Percentiles rank a stretch among this genome's conserved stretches.
Conservation (phyloP, 1,140 invertebrate genomes). For the Atta texana region DNA sequence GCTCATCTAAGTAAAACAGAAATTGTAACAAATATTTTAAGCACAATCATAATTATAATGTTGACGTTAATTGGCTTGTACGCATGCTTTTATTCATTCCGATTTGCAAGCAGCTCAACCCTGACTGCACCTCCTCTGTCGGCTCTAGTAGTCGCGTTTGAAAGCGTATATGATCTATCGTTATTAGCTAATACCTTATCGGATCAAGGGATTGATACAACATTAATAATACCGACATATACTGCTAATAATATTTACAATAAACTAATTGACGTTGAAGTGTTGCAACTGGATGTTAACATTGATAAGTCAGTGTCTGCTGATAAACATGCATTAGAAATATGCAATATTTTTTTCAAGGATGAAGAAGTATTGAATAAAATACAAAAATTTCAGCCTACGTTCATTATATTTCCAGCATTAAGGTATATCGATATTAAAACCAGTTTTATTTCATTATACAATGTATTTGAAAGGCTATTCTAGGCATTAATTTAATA, state of each 20-base stretch:
- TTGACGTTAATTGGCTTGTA: slow-evolving; percentile 1
- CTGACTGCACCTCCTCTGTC: slow-evolving; percentile 78
- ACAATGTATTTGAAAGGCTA: neutral
- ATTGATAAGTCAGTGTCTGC: slow-evolving; percentile 39
- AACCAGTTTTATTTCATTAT: neutral
- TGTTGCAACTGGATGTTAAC: slow-evolving; percentile 75
- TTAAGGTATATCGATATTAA: slow-evolving; percentile 77
- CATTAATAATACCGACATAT: slow-evolving; percentile 76
- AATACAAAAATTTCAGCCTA: slow-evolving; percentile 80
- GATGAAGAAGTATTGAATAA: slow-evolving; percentile 75
- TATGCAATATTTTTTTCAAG: slow-evolving; percentile 78
- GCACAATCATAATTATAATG: slow-evolving; percentile 11
- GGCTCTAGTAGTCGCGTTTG: slow-evolving; percentile 83
- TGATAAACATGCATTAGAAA: slow-evolving; percentile 75
- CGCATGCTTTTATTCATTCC: slow-evolving; percentile 19
- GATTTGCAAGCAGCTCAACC: slow-evolving; percentile 70
- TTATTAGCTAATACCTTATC: slow-evolving; percentile 83
- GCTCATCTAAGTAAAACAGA: neutral
- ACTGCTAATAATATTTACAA: slow-evolving; percentile 78
- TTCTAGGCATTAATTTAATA: neutral
- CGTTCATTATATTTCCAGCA: slow-evolving; percentile 81
- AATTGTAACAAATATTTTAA: neutral
- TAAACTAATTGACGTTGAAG: slow-evolving; percentile 79
- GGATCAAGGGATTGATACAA: slow-evolving; percentile 80
- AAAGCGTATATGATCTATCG: slow-evolving; percentile 82